Conservation (phyloP, 2,888 invertebrate species). For the Strigamia maritima region DNA sequence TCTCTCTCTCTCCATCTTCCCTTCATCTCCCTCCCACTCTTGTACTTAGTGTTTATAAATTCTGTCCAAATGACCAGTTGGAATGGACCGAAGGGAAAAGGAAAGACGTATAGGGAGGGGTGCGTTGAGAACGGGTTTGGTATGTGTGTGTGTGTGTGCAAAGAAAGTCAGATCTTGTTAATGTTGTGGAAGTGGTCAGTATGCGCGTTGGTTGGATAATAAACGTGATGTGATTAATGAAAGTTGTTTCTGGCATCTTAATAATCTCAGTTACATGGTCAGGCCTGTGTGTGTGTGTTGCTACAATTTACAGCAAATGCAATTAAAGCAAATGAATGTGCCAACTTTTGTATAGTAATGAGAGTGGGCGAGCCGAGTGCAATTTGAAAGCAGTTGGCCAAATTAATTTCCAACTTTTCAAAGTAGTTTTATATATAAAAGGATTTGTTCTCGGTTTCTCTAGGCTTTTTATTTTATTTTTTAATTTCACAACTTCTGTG, state of each 20-base stretch:
- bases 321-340: slow-evolving; percentile 38
- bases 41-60: slow-evolving; percentile 31
- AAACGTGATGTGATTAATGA: slow-evolving; percentile 38
- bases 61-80: slow-evolving; percentile 33
- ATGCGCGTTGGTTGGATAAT: slow-evolving; percentile 24
- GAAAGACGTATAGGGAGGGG: neutral
- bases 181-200: slow-evolving; percentile 40
- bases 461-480: neutral
- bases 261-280: slow-evolving; percentile 39
- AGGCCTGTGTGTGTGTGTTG: slow-evolving; percentile 28
- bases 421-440: slow-evolving; percentile 27
- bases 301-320: slow-evolving; percentile 37
- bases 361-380: slow-evolving; percentile 27
- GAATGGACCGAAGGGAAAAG: slow-evolving; percentile 26
- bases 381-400: slow-evolving; percentile 29
- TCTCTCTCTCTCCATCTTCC: neutral
- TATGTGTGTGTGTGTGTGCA: neutral
- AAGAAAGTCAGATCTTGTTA: slow-evolving; percentile 35
- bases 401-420: slow-evolving; percentile 26
- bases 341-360: slow-evolving; percentile 28
- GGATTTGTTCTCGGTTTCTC: slow-evolving; percentile 8
- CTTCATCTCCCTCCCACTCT: neutral
- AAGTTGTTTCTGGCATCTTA: slow-evolving; percentile 37
- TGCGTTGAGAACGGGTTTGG: neutral
- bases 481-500: neutral